A percentile compares a stretch with the other conserved stretches of the same genome.
These are phyloP conservation scores for Martes flavigula DNA, from an alignment of 2,797 vertebrate genomes.

Conservation along the genomic window DNA sequence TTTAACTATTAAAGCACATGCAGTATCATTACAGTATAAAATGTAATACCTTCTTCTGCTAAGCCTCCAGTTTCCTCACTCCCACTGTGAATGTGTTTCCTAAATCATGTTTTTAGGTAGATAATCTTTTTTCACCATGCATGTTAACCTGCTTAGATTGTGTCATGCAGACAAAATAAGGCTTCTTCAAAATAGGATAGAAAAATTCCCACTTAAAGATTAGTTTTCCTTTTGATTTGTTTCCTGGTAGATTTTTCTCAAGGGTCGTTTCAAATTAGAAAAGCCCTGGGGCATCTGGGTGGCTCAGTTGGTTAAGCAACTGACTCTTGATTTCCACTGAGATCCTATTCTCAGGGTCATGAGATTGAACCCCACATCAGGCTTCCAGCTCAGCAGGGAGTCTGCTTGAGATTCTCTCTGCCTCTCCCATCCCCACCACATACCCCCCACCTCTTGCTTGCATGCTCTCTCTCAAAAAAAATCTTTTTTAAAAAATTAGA, in stretches of 20 bases:
- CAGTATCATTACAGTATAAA: background rate
- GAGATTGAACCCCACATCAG: background rate
- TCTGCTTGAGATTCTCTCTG: background rate
- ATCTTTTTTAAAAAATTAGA: background rate
- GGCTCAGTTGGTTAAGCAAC: too few relatives aligned
- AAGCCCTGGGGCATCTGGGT: background rate
- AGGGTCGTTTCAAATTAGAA: conserved; percentile 38
- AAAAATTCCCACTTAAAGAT: background rate
- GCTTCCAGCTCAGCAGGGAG: background rate
- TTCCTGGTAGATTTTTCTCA: conserved; percentile 7
- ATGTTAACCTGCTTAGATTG: background rate
- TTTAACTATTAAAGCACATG: background rate
- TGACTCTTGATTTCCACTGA: too few relatives aligned
- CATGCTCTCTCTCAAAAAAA: background rate
- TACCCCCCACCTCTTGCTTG: background rate
- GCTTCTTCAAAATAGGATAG: background rate
- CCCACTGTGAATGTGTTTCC: background rate
- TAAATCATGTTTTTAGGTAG: background rate
- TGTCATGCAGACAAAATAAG: background rate
- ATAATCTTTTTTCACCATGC: background rate
- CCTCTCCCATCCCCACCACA: background rate
- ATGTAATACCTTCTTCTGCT: background rate
- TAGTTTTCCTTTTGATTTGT: background rate
- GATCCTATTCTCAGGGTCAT: background rate
- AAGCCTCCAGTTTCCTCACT: background rate